phyloP scores from a whole-genome alignment of 1,140 invertebrate genomes.

The Sarcophaga bullata region DNA sequence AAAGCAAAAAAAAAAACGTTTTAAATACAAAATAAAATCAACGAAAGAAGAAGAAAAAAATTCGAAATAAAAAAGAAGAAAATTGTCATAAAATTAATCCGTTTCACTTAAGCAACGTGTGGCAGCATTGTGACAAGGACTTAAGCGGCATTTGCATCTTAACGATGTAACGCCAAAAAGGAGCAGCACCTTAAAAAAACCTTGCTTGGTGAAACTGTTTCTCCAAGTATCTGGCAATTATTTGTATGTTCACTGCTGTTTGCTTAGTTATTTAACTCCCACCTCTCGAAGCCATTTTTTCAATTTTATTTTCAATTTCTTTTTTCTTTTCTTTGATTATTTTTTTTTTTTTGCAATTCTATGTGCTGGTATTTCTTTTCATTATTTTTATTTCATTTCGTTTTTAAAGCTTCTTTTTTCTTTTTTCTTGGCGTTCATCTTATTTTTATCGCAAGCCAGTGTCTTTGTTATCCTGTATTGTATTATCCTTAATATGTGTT shows the following conservation, averaged over 20 bases:
- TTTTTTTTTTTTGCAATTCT: not conserved
- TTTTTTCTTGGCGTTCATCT: not conserved
- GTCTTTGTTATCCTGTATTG: constrained; percentile 17
- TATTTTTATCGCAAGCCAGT: not conserved
- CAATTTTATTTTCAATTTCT: not conserved
- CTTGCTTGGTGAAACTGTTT: not conserved
- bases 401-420: not conserved
- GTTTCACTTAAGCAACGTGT: constrained; percentile 38
- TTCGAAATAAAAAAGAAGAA: not conserved
- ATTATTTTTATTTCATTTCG: not conserved
- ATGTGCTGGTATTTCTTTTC: constrained; percentile 22
- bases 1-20: not conserved
- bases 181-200: not conserved
- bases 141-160: constrained; percentile 22
- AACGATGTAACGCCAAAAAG: constrained; percentile 8
- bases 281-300: not conserved
- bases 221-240: not conserved
- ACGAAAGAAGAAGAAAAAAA: not conserved
- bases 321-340: not conserved
- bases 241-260: not conserved
- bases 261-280: not conserved
- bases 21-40: not conserved
- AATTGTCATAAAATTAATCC: constrained; percentile 33
- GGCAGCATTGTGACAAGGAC: constrained; percentile 38
- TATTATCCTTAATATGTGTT: constrained; percentile 33